Evolutionary conservation across 2,113 vertebrate species (phyloP), one percentile per base, ranked within the genome.

Genomic region (Syrrhaptes paradoxus): DNA sequence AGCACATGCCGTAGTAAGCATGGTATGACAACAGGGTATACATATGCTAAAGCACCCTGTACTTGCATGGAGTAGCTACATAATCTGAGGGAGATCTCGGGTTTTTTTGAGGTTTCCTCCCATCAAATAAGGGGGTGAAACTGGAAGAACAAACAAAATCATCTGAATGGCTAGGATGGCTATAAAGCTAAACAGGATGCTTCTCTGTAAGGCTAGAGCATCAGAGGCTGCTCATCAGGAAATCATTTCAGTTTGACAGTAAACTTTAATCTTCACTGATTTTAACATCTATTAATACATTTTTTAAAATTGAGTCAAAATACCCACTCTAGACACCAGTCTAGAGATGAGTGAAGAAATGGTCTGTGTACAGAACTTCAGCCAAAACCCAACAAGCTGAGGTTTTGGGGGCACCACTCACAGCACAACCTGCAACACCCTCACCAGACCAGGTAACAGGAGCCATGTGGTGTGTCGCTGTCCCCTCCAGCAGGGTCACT

Each of bases 381-480:
- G 54, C 8, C 74, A 57, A 51, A 80, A 57, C 13, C 36, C 36
- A 29, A 32, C 36, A 31, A 38, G n/a, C 24, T 41, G 46, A 76
- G 41, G 43, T 16, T 77, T 77, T 5, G 18, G 65, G 51, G 28
- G 24, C 32, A 67, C 19, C 43, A 24, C 29, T 43, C 58, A 3
- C 2, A 31, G 58, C 1, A 55, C 41, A 57, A 34, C 20, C 48
- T 10, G 0, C 55, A 59, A 10, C 7, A 36, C 6, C 34, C 65
- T 34, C 59, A 28, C 18, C 24, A 4, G 34, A 28, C 41, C 54
- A 51, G 62, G 43, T 22, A 46, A 18, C 3, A 0, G 48, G 1
- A 36, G 29, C 9, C 51, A 19, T 2, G 5, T 3, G 1, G 9
- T 4, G 20, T 21, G 17, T n/a, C 9, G 2, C 17, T 4, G 43